Evolutionary conservation across 2,888 invertebrate genomes (phyloP).

Genomic region (Parnassius mnemosyne): DNA sequence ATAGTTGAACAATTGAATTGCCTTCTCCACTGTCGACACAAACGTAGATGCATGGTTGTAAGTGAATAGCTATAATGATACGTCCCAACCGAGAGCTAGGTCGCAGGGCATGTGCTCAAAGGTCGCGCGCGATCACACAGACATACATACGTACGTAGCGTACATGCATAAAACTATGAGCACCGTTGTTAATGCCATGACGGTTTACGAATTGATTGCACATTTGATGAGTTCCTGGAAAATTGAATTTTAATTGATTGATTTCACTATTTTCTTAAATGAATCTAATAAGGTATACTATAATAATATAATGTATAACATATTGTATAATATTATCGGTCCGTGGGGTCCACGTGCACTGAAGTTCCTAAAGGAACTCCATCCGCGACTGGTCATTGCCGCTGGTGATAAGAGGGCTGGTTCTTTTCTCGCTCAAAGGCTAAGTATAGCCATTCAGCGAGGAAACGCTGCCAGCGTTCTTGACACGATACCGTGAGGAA

Average conservation of each 20-base stretch:
- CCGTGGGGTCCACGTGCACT: no score
- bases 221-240: conserved; percentile 10
- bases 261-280: no score
- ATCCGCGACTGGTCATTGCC: no score
- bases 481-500: no score
- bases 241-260: background rate
- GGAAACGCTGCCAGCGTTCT: no score
- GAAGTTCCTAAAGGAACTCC: no score
- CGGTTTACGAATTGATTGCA: background rate
- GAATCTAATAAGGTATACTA: no score
- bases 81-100: conserved; percentile 56
- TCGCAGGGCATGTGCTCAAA: conserved; percentile 54
- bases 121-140: conserved; percentile 51
- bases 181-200: conserved; percentile 17
- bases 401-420: no score
- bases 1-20: conserved; percentile 17
- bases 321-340: no score
- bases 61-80: conserved; percentile 56
- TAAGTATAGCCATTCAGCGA: no score
- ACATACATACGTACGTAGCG: conserved; percentile 37
- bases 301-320: no score
- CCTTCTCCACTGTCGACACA: conserved; percentile 35
- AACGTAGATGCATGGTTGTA: conserved; percentile 29
- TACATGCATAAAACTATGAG: conserved; percentile 12
- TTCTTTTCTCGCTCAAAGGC: no score